Evolutionary conservation across 2,113 vertebrate species (phyloP).

Genomic region (Benitochromis conjunctus): DNA sequence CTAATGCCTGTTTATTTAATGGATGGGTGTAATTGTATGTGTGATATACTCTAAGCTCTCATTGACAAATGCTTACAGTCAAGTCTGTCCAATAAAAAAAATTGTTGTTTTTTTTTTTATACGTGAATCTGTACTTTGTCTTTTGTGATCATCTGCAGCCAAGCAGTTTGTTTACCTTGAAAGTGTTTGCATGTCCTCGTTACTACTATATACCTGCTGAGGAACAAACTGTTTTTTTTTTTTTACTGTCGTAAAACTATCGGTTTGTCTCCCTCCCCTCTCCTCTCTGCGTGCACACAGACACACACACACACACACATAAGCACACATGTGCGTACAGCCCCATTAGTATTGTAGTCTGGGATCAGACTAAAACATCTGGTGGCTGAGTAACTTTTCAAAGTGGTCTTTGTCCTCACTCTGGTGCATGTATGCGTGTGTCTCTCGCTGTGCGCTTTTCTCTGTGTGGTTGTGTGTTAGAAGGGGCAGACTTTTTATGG

Average conservation of each 20-base stretch:
- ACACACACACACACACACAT: conserved; percentile 2
- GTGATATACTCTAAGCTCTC: not conserved
- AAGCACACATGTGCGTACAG: not conserved
- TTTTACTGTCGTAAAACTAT: conserved; percentile 19
- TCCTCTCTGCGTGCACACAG: not conserved
- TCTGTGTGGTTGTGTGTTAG: conserved; percentile 29
- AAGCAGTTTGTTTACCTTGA: not conserved
- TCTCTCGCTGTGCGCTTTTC: conserved; percentile 24
- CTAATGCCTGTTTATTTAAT: not conserved
- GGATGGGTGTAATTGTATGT: not conserved
- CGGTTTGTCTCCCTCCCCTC: not conserved
- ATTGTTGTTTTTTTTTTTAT: not conserved
- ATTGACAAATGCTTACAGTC: not conserved
- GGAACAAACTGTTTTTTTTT: not conserved
- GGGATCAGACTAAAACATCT: conserved; percentile 70
- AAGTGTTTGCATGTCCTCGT: not conserved
- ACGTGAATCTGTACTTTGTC: not conserved
- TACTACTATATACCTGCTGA: not conserved
- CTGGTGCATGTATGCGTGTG: conserved; percentile 16
- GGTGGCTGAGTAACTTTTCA: conserved; percentile 67
- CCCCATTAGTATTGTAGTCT: conserved; percentile 66
- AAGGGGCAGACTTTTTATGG: conserved; percentile 63
- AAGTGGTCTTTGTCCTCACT: conserved; percentile 68
- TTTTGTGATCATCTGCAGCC: not conserved
- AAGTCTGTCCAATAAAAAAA: not conserved